These are phyloP conservation scores for Eupithecia vulgata DNA, from an alignment of 2,888 invertebrate species.

Conservation along the genomic window DNA sequence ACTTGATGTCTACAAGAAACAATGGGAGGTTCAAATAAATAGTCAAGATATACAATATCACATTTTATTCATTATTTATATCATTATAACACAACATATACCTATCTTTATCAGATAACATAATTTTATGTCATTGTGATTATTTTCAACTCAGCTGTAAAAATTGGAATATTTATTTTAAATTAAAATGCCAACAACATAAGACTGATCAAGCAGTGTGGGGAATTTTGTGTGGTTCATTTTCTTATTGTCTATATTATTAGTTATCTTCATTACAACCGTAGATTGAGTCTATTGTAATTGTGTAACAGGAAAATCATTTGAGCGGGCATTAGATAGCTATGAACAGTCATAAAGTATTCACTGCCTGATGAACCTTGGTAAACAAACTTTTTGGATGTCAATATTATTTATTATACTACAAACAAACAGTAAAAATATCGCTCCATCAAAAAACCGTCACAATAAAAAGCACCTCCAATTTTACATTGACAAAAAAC, in stretches of 20 bases:
- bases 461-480: conserved; percentile 72
- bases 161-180: conserved; percentile 71
- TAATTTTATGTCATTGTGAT: conserved; percentile 65
- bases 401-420: conserved; percentile 43
- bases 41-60: conserved; percentile 67
- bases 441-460: conserved; percentile 67
- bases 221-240: not conserved
- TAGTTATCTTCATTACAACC: not conserved
- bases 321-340: not conserved
- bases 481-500: conserved; percentile 65
- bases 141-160: conserved; percentile 68
- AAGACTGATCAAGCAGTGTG: conserved; percentile 59
- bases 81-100: conserved; percentile 80
- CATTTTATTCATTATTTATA: conserved; percentile 78
- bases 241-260: not conserved
- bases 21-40: conserved; percentile 25
- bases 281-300: not conserved
- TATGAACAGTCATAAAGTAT: conserved; percentile 10
- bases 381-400: conserved; percentile 27
- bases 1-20: not conserved
- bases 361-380: conserved; percentile 39
- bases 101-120: conserved; percentile 73
- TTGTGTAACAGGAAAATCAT: not conserved
- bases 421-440: conserved; percentile 63
- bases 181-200: conserved; percentile 79